Evolutionary conservation across 2,113 vertebrate genomes (phyloP), one percentile per base, ranked within the genome.

Genomic region (Sardina pilchardus): DNA sequence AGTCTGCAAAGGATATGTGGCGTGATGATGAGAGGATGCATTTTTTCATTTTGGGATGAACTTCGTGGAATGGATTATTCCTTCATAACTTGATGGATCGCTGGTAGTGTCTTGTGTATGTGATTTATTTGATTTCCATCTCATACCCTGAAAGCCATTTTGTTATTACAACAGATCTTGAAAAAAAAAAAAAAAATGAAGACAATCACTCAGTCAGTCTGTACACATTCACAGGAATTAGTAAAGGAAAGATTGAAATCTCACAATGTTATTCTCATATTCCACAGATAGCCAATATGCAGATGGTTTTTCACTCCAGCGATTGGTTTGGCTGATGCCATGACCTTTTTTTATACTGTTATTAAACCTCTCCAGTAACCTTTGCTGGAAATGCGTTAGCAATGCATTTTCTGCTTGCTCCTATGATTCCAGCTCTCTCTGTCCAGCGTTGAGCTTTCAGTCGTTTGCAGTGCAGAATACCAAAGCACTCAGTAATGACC

Each of bases 301-400:
- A 95, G 91, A 94, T 90, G 90, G 88, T 85, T 84, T 78, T 91
- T 92, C 86, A 89, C 86, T 91, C 90, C 86, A 87, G 91, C 88
- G 95, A 96, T 95, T 94, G 93, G 87, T 95, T 95, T 94, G 93
- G 85, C 80, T 87, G 93, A 94, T 95, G 81, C 17, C 89, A 85
- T 93, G 95, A 92, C 87, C 90, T 91, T 85, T 78, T 89, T 91
- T 88, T 92, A 90, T 94, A 92, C 93, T 91, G 88, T 88, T 94
- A 95, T 94, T 95, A 94, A 94, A 95, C 93, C 93, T 92, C 67
- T 83, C 82, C 88, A 90, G 90, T 89, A 92, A 91, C 93, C 90
- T 92, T 89, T 88, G 86, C 86, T 88, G 89, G 80, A 92, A 90
- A 90, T 91, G 90, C 92, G 78, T 93, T 94, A 94, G 89, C 83